These are phyloP conservation scores for Drosophila sechellia DNA, from an alignment of 1,140 invertebrate species.

Conservation along the genomic window DNA sequence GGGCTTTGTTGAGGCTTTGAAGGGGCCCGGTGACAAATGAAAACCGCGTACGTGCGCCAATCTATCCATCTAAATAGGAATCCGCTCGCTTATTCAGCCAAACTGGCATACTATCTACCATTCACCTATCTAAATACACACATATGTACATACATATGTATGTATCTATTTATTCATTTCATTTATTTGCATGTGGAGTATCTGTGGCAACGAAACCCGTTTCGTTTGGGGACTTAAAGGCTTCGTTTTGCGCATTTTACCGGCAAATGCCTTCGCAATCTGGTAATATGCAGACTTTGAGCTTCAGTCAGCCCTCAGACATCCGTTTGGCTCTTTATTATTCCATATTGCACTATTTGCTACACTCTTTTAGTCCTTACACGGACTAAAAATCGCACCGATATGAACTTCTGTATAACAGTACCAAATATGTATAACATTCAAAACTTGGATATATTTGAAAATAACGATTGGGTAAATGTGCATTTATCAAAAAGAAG, in stretches of 20 bases:
- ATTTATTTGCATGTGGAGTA: slow-evolving; percentile 39
- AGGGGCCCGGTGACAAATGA: slow-evolving; percentile 33
- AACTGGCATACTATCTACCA: not conserved
- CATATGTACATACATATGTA: not conserved
- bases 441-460: too few relatives aligned
- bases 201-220: slow-evolving; percentile 43
- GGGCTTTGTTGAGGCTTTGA: slow-evolving; percentile 15
- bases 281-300: slow-evolving; percentile 49
- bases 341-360: not conserved
- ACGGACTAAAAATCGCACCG: not conserved
- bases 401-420: not conserved
- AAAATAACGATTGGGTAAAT: too few relatives aligned
- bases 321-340: not conserved
- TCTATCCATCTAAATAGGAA: slow-evolving; percentile 31
- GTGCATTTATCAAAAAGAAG: too few relatives aligned
- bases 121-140: slow-evolving; percentile 9
- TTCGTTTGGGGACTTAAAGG: slow-evolving; percentile 45
- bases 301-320: slow-evolving; percentile 19
- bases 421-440: too few relatives aligned
- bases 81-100: slow-evolving; percentile 11
- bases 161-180: not conserved
- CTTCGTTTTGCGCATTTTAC: slow-evolving; percentile 46
- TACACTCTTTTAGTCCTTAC: not conserved
- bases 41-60: slow-evolving; percentile 17
- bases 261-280: slow-evolving; percentile 45